These are phyloP conservation scores for Megatriorchis doriae DNA, from an alignment of 2,113 vertebrate species.

Conservation along the genomic window DNA sequence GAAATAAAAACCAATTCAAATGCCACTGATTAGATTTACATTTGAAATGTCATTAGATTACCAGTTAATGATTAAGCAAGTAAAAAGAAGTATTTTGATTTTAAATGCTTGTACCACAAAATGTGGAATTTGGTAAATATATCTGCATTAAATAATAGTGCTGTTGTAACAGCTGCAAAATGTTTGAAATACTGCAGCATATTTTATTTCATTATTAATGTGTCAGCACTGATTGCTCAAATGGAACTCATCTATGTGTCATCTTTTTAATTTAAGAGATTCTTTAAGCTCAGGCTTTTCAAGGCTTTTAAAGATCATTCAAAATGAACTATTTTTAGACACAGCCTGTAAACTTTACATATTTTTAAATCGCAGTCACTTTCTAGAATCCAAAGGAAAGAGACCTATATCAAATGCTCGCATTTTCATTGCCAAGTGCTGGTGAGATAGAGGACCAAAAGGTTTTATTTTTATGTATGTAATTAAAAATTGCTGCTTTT, in stretches of 20 bases:
- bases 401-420: background rate
- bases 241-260: background rate
- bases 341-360: background rate
- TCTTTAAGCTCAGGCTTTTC: background rate
- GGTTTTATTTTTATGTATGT: background rate
- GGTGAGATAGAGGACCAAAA: background rate
- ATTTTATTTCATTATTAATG: background rate
- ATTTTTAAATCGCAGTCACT: background rate
- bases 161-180: conserved; percentile 1
- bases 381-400: background rate
- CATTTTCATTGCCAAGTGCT: background rate
- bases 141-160: background rate
- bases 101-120: background rate
- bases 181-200: background rate
- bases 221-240: background rate
- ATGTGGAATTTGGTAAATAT: background rate
- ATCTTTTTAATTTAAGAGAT: background rate
- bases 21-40: background rate
- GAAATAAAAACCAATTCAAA: background rate
- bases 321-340: background rate
- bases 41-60: background rate
- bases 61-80: background rate
- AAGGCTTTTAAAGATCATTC: background rate
- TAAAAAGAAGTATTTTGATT: background rate
- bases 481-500: background rate